Conservation (phyloP, 2,888 invertebrate species). For the Adelphocoris suturalis region DNA sequence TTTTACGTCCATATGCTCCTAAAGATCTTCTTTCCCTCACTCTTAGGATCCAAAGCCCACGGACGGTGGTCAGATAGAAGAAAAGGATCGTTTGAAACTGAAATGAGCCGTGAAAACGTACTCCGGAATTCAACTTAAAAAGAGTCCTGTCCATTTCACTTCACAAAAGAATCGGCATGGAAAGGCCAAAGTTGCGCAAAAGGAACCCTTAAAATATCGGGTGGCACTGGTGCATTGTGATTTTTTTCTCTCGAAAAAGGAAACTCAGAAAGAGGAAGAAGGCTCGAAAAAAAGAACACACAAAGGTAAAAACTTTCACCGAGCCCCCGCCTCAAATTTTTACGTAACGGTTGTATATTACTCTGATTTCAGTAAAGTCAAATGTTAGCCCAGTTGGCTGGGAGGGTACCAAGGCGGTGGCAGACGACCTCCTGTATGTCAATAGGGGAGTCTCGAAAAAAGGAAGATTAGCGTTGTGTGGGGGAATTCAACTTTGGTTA, state of each 20-base stretch:
- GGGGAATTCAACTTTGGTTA: too few species aligned
- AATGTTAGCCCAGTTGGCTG: constrained; percentile 37
- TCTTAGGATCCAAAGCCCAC: neutral
- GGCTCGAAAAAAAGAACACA: constrained; percentile 51
- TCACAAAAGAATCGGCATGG: constrained; percentile 39
- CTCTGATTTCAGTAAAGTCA: constrained; percentile 34
- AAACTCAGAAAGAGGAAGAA: constrained; percentile 23
- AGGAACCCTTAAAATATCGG: constrained; percentile 66
- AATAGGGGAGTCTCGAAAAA: neutral
- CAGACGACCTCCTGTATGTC: neutral
- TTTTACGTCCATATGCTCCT: neutral
- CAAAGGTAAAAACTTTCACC: constrained; percentile 70
- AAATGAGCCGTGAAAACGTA: constrained; percentile 55
- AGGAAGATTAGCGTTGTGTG: too few species aligned
- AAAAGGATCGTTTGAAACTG: constrained; percentile 36
- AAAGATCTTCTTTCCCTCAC: neutral
- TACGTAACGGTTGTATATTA: constrained; percentile 57
- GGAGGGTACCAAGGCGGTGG: neutral
- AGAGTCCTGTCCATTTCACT: constrained; percentile 61
- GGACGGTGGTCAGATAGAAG: constrained; percentile 46
- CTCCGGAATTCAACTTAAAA: constrained; percentile 55
- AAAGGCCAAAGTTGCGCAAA: constrained; percentile 46
- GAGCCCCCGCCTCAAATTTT: constrained; percentile 43
- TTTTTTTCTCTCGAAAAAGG: constrained; percentile 16
- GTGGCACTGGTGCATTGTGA: constrained; percentile 43